Conservation (phyloP, 2,797 vertebrate species). For the Manis pentadactyla region DNA sequence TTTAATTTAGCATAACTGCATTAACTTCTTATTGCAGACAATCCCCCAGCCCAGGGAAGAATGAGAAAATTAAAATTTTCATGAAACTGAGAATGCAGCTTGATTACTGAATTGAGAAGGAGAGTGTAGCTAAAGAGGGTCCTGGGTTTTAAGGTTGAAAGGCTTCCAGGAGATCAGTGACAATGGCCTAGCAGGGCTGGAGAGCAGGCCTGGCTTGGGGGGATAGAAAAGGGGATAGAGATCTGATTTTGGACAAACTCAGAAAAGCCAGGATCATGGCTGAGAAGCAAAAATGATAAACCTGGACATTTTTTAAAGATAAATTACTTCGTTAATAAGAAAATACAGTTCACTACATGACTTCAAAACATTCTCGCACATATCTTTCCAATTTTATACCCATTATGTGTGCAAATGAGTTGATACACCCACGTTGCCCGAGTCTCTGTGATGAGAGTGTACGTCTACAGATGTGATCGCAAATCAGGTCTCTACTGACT, state of each 20-base stretch:
- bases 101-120: neutral
- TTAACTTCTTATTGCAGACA: neutral
- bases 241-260: neutral
- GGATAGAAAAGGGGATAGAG: neutral
- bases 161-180: neutral
- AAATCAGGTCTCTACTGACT: neutral
- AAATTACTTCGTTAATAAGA: conserved; percentile 6
- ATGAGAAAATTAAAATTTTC: neutral
- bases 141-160: neutral
- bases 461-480: neutral
- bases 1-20: neutral
- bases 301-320: neutral
- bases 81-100: neutral
- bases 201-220: neutral
- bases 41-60: neutral
- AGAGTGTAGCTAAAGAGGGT: neutral
- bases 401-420: neutral
- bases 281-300: conserved; percentile 31
- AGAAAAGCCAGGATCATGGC: neutral
- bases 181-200: neutral
- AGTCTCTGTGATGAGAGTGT: neutral
- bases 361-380: neutral
- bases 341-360: neutral
- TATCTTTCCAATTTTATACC: neutral
- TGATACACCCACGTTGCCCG: neutral